Conservation (phyloP, 2,888 invertebrate species). For the Parnassius smintheus region DNA sequence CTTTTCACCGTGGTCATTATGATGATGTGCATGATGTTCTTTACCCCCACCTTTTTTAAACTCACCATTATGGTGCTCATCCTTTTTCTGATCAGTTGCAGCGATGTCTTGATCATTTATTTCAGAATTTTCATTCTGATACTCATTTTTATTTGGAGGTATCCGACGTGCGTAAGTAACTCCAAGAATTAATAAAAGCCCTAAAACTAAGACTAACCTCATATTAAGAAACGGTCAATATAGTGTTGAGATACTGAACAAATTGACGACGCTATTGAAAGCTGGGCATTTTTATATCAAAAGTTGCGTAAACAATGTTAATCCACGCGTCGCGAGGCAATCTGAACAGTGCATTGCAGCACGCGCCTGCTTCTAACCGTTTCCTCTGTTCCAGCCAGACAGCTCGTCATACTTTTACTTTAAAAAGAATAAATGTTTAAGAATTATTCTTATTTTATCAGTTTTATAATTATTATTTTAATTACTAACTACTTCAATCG, state of each 20-base stretch:
- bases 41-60: conserved; percentile 84
- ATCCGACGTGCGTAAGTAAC: conserved; percentile 54
- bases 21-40: conserved; percentile 84
- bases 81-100: conserved; percentile 73
- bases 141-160: conserved; percentile 43
- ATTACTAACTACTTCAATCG: too few species aligned
- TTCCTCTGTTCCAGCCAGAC: conserved; percentile 5
- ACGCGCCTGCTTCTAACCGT: conserved; percentile 35
- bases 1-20: conserved; percentile 84
- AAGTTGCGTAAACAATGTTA: conserved; percentile 72
- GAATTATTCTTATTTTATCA: too few species aligned
- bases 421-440: too few species aligned
- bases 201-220: conserved; percentile 59
- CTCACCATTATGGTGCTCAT: conserved; percentile 68
- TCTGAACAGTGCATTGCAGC: conserved; percentile 49
- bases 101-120: conserved; percentile 61
- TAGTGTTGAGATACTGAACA: conserved; percentile 37
- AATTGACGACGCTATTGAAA: conserved; percentile 67
- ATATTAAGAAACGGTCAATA: conserved; percentile 44
- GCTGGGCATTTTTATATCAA: conserved; percentile 77
- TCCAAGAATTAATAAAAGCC: conserved; percentile 49
- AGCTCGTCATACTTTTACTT: background rate
- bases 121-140: conserved; percentile 37
- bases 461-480: too few species aligned
- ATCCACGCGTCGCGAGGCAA: conserved; percentile 61